phyloP scores from a whole-genome alignment of 2,113 vertebrate genomes.

The Mungos mungo region DNA sequence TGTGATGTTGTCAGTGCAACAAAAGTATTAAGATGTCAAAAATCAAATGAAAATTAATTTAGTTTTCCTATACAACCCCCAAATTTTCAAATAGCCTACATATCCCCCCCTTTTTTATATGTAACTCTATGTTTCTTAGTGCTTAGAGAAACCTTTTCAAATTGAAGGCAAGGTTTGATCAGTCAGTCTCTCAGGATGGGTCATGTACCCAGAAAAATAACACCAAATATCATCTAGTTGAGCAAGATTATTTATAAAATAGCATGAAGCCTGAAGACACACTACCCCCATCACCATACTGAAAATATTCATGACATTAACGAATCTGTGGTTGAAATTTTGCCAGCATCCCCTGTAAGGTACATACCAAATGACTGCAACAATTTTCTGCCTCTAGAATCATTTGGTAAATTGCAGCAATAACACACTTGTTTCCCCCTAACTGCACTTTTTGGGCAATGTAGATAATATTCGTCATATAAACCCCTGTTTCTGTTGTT shows the following conservation, averaged over 20 bases:
- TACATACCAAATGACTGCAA: background rate
- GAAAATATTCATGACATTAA: constrained; percentile 40
- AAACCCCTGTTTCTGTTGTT: constrained; percentile 79
- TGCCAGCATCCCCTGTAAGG: constrained; percentile 35
- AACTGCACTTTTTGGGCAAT: constrained; percentile 80
- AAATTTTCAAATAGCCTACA: background rate
- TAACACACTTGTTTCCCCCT: constrained; percentile 65
- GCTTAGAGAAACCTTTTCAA: constrained; percentile 51
- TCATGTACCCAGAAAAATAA: constrained; percentile 4
- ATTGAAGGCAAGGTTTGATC: constrained; percentile 32
- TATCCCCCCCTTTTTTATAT: background rate
- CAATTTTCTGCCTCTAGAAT: constrained; percentile 61
- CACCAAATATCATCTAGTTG: constrained; percentile 25
- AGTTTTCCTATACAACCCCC: background rate
- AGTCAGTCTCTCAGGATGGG: background rate
- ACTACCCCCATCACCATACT: background rate
- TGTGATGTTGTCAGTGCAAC: background rate
- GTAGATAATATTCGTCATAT: constrained; percentile 64
- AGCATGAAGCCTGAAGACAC: constrained; percentile 18
- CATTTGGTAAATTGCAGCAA: constrained; percentile 68
- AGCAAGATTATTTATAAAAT: constrained; percentile 51
- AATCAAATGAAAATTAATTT: constrained; percentile 39
- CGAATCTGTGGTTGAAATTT: constrained; percentile 49
- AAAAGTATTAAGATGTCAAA: background rate
- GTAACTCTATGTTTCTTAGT: background rate